Conservation (phyloP, 92 coral and sea anemone genomes). For the Umimayanthus chanpuru region DNA sequence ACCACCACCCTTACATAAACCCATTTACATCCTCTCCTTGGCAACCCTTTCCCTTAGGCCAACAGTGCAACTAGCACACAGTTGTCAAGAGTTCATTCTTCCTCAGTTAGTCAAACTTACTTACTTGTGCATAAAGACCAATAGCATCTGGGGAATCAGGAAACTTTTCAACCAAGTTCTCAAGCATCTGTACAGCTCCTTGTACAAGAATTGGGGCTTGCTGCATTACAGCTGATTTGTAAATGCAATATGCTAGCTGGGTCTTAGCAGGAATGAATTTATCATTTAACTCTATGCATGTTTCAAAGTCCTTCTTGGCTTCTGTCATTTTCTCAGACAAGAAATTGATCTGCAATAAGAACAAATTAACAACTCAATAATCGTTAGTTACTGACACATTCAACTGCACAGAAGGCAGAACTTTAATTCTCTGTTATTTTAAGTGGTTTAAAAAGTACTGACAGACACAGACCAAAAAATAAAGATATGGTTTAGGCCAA, state of each 20-base stretch:
- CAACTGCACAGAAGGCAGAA: neutral
- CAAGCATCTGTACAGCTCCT: slow-evolving; percentile 88
- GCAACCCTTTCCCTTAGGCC: no score
- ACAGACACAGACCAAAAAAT: neutral
- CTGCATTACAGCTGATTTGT: slow-evolving; percentile 86
- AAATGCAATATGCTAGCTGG: slow-evolving; percentile 92
- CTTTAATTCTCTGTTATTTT: no score
- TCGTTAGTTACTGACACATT: neutral
- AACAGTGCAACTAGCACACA: no score
- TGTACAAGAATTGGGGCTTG: slow-evolving; percentile 84
- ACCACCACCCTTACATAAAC: no score
- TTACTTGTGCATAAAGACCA: slow-evolving; percentile 96
- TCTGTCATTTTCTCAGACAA: slow-evolving; percentile 84
- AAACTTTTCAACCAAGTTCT: slow-evolving; percentile 66
- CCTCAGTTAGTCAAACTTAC: neutral
- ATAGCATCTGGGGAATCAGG: slow-evolving; percentile 90
- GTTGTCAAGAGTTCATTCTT: no score
- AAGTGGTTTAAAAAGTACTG: neutral
- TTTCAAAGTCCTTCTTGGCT: slow-evolving; percentile 93
- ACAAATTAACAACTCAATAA: neutral
- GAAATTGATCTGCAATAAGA: slow-evolving; percentile 71
- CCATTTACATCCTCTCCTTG: no score
- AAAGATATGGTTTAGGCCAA: neutral
- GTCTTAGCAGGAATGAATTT: slow-evolving; percentile 89
- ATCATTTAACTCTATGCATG: slow-evolving; percentile 78